phyloP scores from a whole-genome alignment of 1,140 invertebrate species.

The Coptotermes formosanus region DNA sequence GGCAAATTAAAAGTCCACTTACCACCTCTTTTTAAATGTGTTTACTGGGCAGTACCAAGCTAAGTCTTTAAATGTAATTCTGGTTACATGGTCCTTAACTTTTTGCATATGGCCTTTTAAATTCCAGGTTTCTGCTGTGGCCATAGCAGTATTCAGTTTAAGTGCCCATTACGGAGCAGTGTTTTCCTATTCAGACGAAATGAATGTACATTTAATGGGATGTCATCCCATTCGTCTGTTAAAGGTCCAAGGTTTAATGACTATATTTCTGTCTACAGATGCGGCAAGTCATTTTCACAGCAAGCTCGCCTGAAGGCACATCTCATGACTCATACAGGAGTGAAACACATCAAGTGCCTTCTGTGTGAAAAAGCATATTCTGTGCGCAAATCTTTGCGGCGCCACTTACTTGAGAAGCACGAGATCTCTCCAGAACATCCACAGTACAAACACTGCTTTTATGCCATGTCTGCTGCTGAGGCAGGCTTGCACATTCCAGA shows the following conservation, averaged over 20 bases:
- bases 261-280: conserved; percentile 29
- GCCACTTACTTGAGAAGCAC: conserved; percentile 38
- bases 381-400: conserved; percentile 36
- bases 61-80: too few relatives aligned
- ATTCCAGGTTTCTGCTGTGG: too few relatives aligned
- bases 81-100: too few relatives aligned
- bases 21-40: too few relatives aligned
- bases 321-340: conserved; percentile 39
- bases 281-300: conserved; percentile 36
- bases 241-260: not conserved
- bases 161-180: too few relatives aligned
- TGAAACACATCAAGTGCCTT: conserved; percentile 39
- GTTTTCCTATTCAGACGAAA: too few relatives aligned
- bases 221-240: not conserved
- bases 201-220: not conserved
- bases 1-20: too few relatives aligned
- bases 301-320: conserved; percentile 37
- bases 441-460: conserved; percentile 38
- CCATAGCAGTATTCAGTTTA: not conserved
- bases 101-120: too few relatives aligned
- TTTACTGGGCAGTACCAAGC: too few relatives aligned
- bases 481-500: conserved; percentile 37
- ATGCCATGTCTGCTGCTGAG: conserved; percentile 37
- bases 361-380: conserved; percentile 38
- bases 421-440: conserved; percentile 36